Percentiles rank a stretch among this genome's conserved stretches.
Conservation (phyloP, 2,797 vertebrate genomes). For the Anas bernieri region DNA sequence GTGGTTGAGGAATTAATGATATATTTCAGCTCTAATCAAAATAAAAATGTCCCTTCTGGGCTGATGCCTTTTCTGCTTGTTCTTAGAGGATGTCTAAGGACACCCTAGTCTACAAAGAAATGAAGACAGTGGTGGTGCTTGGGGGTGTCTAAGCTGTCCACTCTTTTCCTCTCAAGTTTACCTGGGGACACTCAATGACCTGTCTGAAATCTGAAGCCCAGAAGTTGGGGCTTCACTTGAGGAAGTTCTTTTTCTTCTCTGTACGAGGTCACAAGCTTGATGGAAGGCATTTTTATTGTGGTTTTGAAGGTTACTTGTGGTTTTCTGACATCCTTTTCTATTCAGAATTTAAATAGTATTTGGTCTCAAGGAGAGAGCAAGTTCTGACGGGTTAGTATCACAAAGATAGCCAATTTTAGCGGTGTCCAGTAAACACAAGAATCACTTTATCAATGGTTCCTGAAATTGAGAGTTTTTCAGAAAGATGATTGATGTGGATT, state of each 20-base stretch:
- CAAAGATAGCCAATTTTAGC: not conserved
- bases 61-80: not conserved
- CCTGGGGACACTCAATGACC: accelerated
- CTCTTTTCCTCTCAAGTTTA: not conserved
- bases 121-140: not conserved
- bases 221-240: not conserved
- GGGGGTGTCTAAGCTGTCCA: not conserved
- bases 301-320: not conserved
- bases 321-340: not conserved
- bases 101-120: not conserved
- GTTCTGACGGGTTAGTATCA: not conserved
- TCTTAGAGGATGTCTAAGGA: not conserved
- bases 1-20: not conserved
- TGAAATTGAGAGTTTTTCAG: not conserved
- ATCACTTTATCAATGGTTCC: not conserved
- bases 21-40: not conserved
- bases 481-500: not conserved
- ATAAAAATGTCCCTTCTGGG: not conserved
- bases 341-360: not conserved
- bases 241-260: not conserved
- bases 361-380: not conserved
- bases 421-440: not conserved
- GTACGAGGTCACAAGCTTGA: not conserved
- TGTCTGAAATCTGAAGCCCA: not conserved
- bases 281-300: not conserved